Evolutionary conservation across 1,140 invertebrate species (phyloP).

Genomic region (Apis mellifera): Amel_HAv3.1 CM009939.2:8191001-8191500

Average conservation of each 20-base stretch:
- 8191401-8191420: too few relatives aligned
- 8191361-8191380: background rate
- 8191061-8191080: slow-evolving; percentile 21
- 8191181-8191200: slow-evolving; percentile 17
- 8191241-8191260: slow-evolving; percentile 45
- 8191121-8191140: slow-evolving; percentile 11
- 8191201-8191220: slow-evolving; percentile 59
- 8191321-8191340: slow-evolving; percentile 35
- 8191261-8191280: slow-evolving; percentile 27
- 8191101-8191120: slow-evolving; percentile 10
- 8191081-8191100: too few relatives aligned
- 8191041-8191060: slow-evolving; percentile 4
- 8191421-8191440: too few relatives aligned
- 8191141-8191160: slow-evolving; percentile 55
- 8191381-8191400: too few relatives aligned
- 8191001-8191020: background rate
- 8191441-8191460: too few relatives aligned
- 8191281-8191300: slow-evolving; percentile 45
- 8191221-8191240: slow-evolving; percentile 57
- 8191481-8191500: too few relatives aligned
- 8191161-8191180: slow-evolving; percentile 4
- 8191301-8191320: slow-evolving; percentile 1
- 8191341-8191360: background rate
- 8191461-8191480: too few relatives aligned
- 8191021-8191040: background rate